A percentile compares a stretch with the other conserved stretches of the same genome.
These are phyloP conservation scores for Corticium candelabrum DNA, from an alignment of 37 sponge, comb jelly and placozoan species.

Conservation along the genomic window DNA sequence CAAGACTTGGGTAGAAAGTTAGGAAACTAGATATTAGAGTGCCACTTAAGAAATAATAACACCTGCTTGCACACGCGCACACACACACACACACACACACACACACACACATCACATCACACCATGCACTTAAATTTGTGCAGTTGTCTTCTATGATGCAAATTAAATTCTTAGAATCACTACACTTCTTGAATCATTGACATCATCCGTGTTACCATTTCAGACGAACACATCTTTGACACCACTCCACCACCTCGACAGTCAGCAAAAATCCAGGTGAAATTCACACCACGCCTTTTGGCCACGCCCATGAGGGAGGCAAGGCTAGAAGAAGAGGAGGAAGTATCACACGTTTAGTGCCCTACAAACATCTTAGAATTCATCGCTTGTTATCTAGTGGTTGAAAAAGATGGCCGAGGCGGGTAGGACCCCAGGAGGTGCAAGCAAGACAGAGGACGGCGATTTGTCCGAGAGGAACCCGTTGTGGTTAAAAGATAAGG, in stretches of 20 bases:
- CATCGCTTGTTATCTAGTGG: slow-evolving; percentile 57
- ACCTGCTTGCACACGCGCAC: no score
- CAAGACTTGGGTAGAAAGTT: no score
- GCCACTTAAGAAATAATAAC: no score
- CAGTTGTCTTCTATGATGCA: no score
- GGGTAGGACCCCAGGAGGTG: slow-evolving; percentile 29
- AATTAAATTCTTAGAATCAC: no score
- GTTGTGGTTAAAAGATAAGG: slow-evolving; percentile 86
- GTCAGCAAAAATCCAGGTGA: slow-evolving; percentile 55
- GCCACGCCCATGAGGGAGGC: slow-evolving; percentile 92
- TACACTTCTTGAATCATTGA: no score
- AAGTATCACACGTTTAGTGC: neutral
- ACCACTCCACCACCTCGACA: slow-evolving; percentile 40
- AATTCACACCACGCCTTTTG: slow-evolving; percentile 83
- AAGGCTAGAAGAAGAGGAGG: slow-evolving; percentile 1
- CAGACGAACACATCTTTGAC: no score
- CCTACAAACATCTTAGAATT: neutral
- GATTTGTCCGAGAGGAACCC: slow-evolving; percentile 78
- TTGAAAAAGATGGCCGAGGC: slow-evolving; percentile 87
- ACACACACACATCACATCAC: no score
- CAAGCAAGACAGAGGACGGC: slow-evolving; percentile 22
- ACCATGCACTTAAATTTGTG: no score
- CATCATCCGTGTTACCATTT: neutral
- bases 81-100: no score
- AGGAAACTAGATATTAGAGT: no score